Percentiles rank a stretch among this genome's conserved stretches.
These are phyloP conservation scores for Pholis gunnellus DNA, from an alignment of 2,113 vertebrate species.

Conservation along the genomic window DNA sequence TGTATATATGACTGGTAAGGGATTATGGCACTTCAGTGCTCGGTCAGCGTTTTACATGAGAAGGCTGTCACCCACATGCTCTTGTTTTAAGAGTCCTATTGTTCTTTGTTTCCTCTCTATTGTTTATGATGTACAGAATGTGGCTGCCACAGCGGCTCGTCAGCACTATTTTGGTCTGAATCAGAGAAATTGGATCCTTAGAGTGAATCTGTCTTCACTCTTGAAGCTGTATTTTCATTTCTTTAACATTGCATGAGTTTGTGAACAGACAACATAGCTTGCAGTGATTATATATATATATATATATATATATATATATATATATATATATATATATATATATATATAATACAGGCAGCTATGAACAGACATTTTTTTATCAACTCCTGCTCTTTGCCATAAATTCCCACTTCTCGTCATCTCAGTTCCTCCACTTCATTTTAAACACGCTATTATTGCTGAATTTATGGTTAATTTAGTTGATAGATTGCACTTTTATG, in stretches of 20 bases:
- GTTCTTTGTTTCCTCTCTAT: conserved; percentile 55
- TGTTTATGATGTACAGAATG: conserved; percentile 54
- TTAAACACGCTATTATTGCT: conserved; percentile 41
- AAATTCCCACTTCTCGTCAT: conserved; percentile 20
- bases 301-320: conserved; percentile 50
- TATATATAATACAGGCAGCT: conserved; percentile 21
- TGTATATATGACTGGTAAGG: conserved; percentile 63
- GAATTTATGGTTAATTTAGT: conserved; percentile 25
- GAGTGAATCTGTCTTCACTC: conserved; percentile 40
- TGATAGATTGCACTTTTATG: conserved; percentile 41
- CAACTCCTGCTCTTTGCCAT: conserved; percentile 13
- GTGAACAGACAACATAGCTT: neutral
- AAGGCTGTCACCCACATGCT: conserved; percentile 48
- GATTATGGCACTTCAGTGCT: conserved; percentile 56
- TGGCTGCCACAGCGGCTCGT: conserved; percentile 35
- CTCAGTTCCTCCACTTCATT: conserved; percentile 36
- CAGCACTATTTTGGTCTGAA: conserved; percentile 53
- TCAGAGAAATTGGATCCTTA: conserved; percentile 36
- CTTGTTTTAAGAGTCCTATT: conserved; percentile 59
- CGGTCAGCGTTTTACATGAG: conserved; percentile 57
- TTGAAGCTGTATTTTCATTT: conserved; percentile 34
- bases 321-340: conserved; percentile 41
- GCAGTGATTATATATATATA: conserved; percentile 37
- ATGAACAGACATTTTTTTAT: conserved; percentile 23
- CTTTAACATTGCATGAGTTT: conserved; percentile 14